These are phyloP conservation scores for Tuta absoluta DNA, from an alignment of 2,888 invertebrate species.

Conservation along the genomic window DNA sequence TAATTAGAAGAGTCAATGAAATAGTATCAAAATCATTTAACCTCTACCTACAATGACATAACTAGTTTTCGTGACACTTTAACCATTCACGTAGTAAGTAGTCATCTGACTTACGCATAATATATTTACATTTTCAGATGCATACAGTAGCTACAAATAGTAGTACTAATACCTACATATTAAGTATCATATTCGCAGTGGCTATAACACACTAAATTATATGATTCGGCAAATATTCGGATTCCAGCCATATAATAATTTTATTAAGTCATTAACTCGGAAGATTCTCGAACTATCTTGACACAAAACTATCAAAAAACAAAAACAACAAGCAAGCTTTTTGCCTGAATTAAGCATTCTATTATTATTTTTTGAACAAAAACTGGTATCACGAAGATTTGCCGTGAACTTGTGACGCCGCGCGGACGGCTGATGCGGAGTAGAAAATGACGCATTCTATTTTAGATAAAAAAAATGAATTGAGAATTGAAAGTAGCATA, in stretches of 20 bases:
- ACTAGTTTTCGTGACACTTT: too few species aligned
- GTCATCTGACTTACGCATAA: too few species aligned
- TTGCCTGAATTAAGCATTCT: not conserved
- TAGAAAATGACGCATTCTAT: not conserved
- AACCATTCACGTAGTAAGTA: too few species aligned
- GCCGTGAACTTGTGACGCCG: not conserved
- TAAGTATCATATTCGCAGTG: too few species aligned
- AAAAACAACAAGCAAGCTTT: not conserved
- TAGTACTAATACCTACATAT: too few species aligned
- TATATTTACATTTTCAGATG: too few species aligned
- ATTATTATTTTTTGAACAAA: not conserved
- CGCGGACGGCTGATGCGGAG: not conserved
- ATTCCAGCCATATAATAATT: not conserved
- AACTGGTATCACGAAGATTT: constrained; percentile 9
- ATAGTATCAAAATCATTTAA: too few species aligned
- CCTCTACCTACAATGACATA: too few species aligned
- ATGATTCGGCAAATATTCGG: too few species aligned
- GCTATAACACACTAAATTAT: too few species aligned
- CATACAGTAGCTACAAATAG: too few species aligned
- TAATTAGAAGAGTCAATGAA: too few species aligned
- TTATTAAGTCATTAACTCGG: not conserved
- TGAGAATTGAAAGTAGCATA: not conserved
- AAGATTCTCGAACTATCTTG: constrained; percentile 6
- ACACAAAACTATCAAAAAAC: constrained; percentile 4
- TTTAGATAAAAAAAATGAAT: not conserved